These are phyloP conservation scores for Orchestes rusci DNA, from an alignment of 2,888 invertebrate species.

Conservation along the genomic window DNA sequence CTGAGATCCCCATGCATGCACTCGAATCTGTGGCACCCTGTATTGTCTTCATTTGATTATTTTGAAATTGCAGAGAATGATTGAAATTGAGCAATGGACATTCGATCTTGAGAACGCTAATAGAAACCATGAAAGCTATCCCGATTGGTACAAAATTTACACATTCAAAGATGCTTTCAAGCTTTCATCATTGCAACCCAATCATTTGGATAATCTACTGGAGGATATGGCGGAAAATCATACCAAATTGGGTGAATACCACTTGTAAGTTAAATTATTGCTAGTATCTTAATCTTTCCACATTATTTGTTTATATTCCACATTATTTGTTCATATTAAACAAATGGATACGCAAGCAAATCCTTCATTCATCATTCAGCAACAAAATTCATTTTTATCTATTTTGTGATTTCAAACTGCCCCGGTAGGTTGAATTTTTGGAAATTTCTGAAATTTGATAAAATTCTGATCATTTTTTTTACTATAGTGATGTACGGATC, in stretches of 20 bases:
- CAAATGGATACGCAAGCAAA: too few relatives aligned
- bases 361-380: too few relatives aligned
- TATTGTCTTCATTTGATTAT: too few relatives aligned
- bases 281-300: not conserved
- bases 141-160: conserved; percentile 68
- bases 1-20: too few relatives aligned
- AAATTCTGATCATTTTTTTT: too few relatives aligned
- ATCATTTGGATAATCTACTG: conserved; percentile 56
- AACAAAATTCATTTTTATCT: too few relatives aligned
- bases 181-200: conserved; percentile 54
- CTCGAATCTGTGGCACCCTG: too few relatives aligned
- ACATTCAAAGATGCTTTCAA: conserved; percentile 61
- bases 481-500: too few relatives aligned
- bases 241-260: conserved; percentile 41
- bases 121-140: conserved; percentile 46
- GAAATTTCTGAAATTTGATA: too few relatives aligned
- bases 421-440: too few relatives aligned
- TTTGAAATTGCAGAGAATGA: conserved; percentile 56
- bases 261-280: conserved; percentile 37
- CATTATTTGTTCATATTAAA: too few relatives aligned
- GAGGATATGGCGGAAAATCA: conserved; percentile 52
- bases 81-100: conserved; percentile 62
- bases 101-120: conserved; percentile 73
- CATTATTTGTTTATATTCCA: not conserved
- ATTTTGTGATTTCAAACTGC: too few relatives aligned